Evolutionary conservation across 2,888 invertebrate species (phyloP).

Genomic region (Eupithecia dodoneata): DNA sequence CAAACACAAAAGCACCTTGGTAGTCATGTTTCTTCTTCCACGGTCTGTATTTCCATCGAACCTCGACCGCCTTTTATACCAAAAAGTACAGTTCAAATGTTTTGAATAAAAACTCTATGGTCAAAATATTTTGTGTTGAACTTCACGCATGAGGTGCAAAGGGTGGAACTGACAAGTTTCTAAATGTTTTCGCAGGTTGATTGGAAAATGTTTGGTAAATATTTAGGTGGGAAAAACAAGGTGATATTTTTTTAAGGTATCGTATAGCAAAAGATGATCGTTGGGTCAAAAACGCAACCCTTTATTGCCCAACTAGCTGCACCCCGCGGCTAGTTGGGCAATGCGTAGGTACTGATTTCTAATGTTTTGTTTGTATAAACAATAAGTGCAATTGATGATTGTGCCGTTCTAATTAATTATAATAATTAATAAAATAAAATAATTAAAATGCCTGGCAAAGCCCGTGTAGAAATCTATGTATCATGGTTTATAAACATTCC

Average conservation of each 20-base stretch:
- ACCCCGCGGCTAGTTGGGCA: too few relatives aligned
- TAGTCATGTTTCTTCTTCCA: neutral
- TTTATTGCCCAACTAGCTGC: too few relatives aligned
- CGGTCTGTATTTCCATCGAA: neutral
- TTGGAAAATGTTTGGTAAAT: conserved; percentile 10
- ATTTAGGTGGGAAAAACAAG: neutral
- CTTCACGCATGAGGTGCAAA: neutral
- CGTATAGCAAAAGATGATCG: neutral
- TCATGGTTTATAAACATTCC: too few relatives aligned
- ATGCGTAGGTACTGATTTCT: too few relatives aligned
- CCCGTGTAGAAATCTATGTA: too few relatives aligned
- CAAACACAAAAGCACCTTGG: neutral
- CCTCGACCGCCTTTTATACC: neutral
- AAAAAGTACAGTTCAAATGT: neutral
- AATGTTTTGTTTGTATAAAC: too few relatives aligned
- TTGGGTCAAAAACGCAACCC: neutral
- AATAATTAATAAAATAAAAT: too few relatives aligned
- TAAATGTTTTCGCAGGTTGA: conserved; percentile 5
- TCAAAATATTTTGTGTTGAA: conserved; percentile 2
- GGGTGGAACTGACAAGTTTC: neutral
- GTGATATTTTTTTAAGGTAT: neutral
- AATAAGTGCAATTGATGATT: too few relatives aligned
- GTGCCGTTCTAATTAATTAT: too few relatives aligned
- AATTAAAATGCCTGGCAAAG: too few relatives aligned
- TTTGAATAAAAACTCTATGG: conserved; percentile 2